Conservation (phyloP, 2,797 vertebrate genomes). For the Pseudotriccus pelzelni region DNA sequence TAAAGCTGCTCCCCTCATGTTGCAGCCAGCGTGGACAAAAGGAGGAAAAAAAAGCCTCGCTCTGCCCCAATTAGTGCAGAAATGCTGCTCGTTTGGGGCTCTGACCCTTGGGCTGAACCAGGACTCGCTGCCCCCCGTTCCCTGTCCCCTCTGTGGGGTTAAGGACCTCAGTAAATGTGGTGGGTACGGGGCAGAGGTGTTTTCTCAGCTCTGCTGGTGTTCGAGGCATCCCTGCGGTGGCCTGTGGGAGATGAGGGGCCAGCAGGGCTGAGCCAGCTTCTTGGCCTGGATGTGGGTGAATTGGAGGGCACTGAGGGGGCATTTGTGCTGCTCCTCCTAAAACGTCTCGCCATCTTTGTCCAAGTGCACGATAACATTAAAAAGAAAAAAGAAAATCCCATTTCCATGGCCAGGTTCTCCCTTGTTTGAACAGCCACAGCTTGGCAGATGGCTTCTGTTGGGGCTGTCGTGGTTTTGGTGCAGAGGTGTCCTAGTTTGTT, state of each 20-base stretch:
- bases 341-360: background rate
- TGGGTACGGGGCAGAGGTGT: background rate
- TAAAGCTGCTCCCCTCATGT: conserved; percentile 5
- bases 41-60: background rate
- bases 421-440: background rate
- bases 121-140: background rate
- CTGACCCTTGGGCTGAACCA: background rate
- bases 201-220: background rate
- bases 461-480: background rate
- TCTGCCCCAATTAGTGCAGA: background rate
- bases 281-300: background rate
- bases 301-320: background rate
- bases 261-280: background rate
- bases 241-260: background rate
- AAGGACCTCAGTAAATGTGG: background rate
- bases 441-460: background rate
- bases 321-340: background rate
- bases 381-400: background rate
- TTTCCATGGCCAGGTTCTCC: background rate
- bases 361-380: background rate
- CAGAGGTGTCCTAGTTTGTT: background rate
- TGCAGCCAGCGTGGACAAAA: background rate
- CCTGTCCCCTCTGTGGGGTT: background rate
- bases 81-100: background rate
- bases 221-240: background rate